These are phyloP conservation scores for Erpobdella octoculata DNA, from an alignment of 2,888 invertebrate genomes.

Conservation along the genomic window DNA sequence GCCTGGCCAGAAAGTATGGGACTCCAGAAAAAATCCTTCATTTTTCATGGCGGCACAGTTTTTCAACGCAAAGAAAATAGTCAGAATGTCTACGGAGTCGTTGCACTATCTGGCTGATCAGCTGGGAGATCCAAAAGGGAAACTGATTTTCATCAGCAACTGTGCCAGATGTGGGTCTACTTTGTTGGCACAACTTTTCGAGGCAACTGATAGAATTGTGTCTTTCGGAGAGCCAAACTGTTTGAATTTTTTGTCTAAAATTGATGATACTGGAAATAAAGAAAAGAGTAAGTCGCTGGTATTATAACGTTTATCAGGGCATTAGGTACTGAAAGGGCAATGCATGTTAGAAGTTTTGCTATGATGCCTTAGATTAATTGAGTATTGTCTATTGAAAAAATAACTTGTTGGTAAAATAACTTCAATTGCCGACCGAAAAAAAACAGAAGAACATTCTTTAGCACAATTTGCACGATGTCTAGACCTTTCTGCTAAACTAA, in stretches of 20 bases:
- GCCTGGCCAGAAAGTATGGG: constrained; percentile 28
- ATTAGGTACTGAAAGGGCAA: too few relatives aligned
- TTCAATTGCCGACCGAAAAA: too few relatives aligned
- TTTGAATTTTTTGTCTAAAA: constrained; percentile 26
- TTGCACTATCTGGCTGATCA: constrained; percentile 28
- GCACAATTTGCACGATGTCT: too few relatives aligned
- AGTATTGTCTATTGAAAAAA: too few relatives aligned
- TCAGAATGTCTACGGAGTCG: constrained; percentile 29
- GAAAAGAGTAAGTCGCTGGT: neutral
- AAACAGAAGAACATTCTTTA: too few relatives aligned
- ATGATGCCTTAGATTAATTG: too few relatives aligned
- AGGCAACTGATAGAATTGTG: constrained; percentile 26
- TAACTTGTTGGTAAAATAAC: too few relatives aligned
- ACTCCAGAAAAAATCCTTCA: constrained; percentile 15
- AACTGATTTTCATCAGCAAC: constrained; percentile 33
- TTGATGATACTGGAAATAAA: neutral
- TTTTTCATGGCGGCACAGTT: constrained; percentile 32
- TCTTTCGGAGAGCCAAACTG: constrained; percentile 31
- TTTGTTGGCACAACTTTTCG: constrained; percentile 32
- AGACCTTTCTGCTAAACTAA: too few relatives aligned
- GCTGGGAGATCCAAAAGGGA: constrained; percentile 28
- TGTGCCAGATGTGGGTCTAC: constrained; percentile 35
- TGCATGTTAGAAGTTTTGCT: too few relatives aligned
- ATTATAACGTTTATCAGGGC: too few relatives aligned
- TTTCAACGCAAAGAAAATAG: constrained; percentile 23